Base-by-base conservation (phyloP, 2,888 invertebrate species). In the Lycocerus yunnanus region DNA sequence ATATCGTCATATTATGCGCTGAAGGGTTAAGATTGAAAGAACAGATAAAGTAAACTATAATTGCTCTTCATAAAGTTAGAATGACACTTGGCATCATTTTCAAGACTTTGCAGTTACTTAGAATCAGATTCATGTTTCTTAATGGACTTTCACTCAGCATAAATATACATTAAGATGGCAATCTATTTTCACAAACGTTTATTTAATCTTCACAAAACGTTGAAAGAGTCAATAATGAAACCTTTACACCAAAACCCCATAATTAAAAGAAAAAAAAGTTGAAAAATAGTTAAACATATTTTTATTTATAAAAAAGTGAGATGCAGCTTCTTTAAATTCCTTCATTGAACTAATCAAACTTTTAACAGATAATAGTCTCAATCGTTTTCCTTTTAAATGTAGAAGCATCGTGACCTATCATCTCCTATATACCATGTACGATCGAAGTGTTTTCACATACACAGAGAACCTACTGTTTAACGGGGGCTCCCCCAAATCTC, bases 21-120 rank as follows among this genome's bases (percentile, higher is more conserved):
- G 43, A 43, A 43, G 43, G 43, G 43, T 43, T 43, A 43, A 43
- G 43, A 43, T 43, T n/a, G n/a, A 43, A 43, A 43, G 43, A 43
- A 43, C 43, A 43, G 61, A 63, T 15, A 63, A 63, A 63, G 61
- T 18, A 60, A 63, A 63, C 61, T 63, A 63, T n/a, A 20, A 63
- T 18, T 63, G 61, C 20, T 63, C 61, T 18, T 63, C 16, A 63
- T 63, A 63, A 63, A 63, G 61, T 63, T 63, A 18, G 61, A 63
- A 63, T 63, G 61, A 63, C 61, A 63, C 61, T 63, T 63, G 61
- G 61, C 61, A 63, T 63, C 61, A 63, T 63, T 63, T 63, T 63
- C 61, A 63, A 18, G 61, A 63, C 61, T 63, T 63, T 20, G 16
- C 61, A 63, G 61, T 63, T 18, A 16, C 18, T 63, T 63, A 63